Evolutionary conservation across 2,888 invertebrate genomes (phyloP).

Genomic region (Perdita meconis): DNA sequence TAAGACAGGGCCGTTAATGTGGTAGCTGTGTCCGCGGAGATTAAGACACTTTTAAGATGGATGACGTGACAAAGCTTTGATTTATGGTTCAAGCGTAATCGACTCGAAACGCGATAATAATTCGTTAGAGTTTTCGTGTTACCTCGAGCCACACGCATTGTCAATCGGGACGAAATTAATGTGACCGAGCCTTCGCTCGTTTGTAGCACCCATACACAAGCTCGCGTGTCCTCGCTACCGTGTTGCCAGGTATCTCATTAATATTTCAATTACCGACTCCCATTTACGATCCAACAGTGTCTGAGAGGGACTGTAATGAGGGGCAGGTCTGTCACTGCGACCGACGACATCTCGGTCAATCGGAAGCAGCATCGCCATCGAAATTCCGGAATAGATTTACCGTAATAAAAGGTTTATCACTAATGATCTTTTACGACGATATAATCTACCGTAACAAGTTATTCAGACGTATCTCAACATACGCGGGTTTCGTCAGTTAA

Average conservation of each 20-base stretch:
- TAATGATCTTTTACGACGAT: conserved; percentile 25
- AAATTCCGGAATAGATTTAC: conserved; percentile 55
- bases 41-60: conserved; percentile 53
- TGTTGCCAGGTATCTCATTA: conserved; percentile 63
- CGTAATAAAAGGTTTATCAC: conserved; percentile 33
- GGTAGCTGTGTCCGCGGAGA: conserved; percentile 42
- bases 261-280: conserved; percentile 68
- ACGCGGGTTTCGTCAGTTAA: conserved; percentile 14
- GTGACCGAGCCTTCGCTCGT: conserved; percentile 57
- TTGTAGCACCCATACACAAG: conserved; percentile 43
- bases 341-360: conserved; percentile 39
- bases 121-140: conserved; percentile 55
- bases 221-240: conserved; percentile 30
- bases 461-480: conserved; percentile 18
- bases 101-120: conserved; percentile 53
- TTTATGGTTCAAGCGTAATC: conserved; percentile 59
- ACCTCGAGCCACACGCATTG: conserved; percentile 45
- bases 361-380: conserved; percentile 26
- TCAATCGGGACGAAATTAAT: conserved; percentile 53
- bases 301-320: conserved; percentile 32
- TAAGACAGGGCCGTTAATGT: conserved; percentile 46
- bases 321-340: conserved; percentile 43
- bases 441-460: conserved; percentile 21
- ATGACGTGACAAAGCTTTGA: conserved; percentile 65
- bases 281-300: conserved; percentile 56